Base-by-base conservation (phyloP, 2,113 vertebrate species). In the Ornithorhynchus anatinus region DNA sequence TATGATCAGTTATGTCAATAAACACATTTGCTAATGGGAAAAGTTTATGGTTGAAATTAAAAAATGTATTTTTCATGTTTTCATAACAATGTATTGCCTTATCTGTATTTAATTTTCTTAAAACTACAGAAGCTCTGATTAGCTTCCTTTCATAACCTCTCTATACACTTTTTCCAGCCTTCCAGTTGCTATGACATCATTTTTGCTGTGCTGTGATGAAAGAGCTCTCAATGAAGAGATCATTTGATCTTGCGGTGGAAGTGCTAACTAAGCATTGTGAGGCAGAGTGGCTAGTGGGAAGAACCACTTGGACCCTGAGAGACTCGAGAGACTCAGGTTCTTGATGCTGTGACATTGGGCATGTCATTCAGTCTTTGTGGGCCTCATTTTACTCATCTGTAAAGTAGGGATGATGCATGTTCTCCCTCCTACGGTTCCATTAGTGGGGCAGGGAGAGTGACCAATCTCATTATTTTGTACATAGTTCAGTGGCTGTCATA, bases 1-100 rank as follows among this genome's bases (percentile, higher is more conserved):
- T 81, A 84, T 85, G 81, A 82, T 86, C 84, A 87, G 31, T 84
- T 81, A 77, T 78, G 56, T 84, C 89, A 92, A 92, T 92, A 91
- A 93, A 92, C 65, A 67, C 68, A 66, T 76, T 84, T 86, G 73
- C 78, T 85, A 72, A 86, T 80, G 69, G 40, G 84, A 78, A 65
- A 81, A 44, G 81, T 65, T 74, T 61, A 52, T 39, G 25, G 37
- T 69, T 65, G 44, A 20, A 32, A 25, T 81, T 75, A 52, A 20
- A 56, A 76, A 63, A 54, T 76, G 23, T 70, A 44, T 19, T 59
- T 39, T 61, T 3, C 31, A 51, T 25, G 8, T 27, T 51, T 60
- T 61, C 3, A 0, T 57, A 37, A 42, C 27, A 27, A n/a, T 27
- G 20, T 12, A 5, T 44, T 51, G 43, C 17, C 5, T 31, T 56